Evolutionary conservation across 2,113 vertebrate genomes (phyloP).

Genomic region (Scatophagus argus): DNA sequence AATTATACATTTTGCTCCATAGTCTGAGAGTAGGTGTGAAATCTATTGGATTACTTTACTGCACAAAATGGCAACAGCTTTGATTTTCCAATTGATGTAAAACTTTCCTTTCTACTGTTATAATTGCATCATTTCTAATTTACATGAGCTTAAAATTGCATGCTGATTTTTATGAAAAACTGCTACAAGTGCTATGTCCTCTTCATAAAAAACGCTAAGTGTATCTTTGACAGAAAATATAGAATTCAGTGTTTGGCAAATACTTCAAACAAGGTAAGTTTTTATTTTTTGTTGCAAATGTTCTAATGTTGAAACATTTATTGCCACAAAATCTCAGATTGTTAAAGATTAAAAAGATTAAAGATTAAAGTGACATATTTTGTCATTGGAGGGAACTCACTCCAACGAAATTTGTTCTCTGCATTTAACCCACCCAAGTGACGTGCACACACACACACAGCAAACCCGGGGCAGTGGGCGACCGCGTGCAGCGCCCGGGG

Average conservation of each 20-base stretch:
- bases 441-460: too few species aligned
- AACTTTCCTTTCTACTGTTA: constrained; percentile 34
- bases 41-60: constrained; percentile 19
- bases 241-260: not conserved
- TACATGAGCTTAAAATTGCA: constrained; percentile 26
- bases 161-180: constrained; percentile 30
- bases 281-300: not conserved
- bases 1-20: constrained; percentile 16
- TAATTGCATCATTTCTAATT: constrained; percentile 36
- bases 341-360: too few species aligned
- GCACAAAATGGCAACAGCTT: constrained; percentile 19
- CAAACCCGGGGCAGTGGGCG: too few species aligned
- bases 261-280: not conserved
- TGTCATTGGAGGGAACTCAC: too few species aligned
- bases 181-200: not conserved
- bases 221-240: not conserved
- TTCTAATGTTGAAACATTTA: too few species aligned
- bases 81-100: constrained; percentile 44
- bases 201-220: not conserved
- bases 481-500: too few species aligned
- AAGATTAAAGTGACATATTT: too few species aligned
- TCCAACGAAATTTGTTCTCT: too few species aligned
- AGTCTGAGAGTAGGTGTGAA: constrained; percentile 1
- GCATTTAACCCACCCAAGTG: too few species aligned
- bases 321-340: not conserved